Percentiles rank a stretch among this genome's conserved stretches.
Evolutionary conservation across 2,113 vertebrate species (phyloP).

Genomic region (Cyanistes caeruleus): DNA sequence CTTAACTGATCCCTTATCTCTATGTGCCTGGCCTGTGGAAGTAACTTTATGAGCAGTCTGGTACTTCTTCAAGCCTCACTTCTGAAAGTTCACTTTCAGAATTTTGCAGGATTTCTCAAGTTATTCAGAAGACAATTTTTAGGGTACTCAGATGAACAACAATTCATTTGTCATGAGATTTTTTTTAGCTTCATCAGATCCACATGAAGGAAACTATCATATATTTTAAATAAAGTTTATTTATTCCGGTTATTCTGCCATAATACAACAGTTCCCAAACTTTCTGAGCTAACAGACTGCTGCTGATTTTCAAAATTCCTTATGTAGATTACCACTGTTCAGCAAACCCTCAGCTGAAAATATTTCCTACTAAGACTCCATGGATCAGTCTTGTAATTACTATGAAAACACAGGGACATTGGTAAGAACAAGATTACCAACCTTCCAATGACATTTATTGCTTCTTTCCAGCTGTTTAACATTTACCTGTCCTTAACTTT

Average conservation of each 20-base stretch:
- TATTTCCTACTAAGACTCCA: not conserved
- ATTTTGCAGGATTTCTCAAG: not conserved
- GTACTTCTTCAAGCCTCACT: not conserved
- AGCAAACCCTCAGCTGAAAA: not conserved
- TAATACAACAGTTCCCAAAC: not conserved
- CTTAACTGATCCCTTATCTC: not conserved
- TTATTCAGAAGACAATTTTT: not conserved
- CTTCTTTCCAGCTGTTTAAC: not conserved
- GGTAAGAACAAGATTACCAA: not conserved
- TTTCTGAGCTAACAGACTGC: not conserved
- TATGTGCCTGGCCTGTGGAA: not conserved
- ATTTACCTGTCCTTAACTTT: not conserved
- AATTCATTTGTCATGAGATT: not conserved
- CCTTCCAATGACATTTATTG: not conserved
- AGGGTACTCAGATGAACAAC: not conserved
- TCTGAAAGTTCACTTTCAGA: not conserved
- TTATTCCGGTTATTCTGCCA: not conserved
- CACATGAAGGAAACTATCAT: not conserved
- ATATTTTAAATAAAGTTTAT: not conserved
- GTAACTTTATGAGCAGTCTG: not conserved
- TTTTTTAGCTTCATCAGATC: not conserved
- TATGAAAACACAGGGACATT: not conserved
- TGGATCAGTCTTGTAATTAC: not conserved
- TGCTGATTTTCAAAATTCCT: not conserved
- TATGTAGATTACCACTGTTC: not conserved